Conservation (phyloP, 1,140 invertebrate genomes). For the Scaptomyza hsui region DNA sequence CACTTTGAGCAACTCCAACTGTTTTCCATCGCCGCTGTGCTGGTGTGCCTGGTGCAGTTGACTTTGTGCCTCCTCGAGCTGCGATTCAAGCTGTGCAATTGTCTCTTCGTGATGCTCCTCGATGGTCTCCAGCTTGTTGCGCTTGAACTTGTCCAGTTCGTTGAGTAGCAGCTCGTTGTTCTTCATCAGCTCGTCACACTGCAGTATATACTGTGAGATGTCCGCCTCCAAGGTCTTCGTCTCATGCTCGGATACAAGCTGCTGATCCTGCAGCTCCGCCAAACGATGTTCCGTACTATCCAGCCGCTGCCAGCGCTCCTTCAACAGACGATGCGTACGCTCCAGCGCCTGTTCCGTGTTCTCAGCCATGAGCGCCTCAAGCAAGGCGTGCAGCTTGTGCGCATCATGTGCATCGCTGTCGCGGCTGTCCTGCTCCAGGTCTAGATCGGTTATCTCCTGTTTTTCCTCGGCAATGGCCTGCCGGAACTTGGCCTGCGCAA, state of each 20-base stretch:
- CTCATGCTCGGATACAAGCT: slow-evolving; percentile 82
- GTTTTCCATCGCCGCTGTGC: background rate
- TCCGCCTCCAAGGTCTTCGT: slow-evolving; percentile 86
- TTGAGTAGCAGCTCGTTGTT: slow-evolving; percentile 88
- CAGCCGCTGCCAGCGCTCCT: slow-evolving; percentile 73
- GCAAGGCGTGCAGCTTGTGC: slow-evolving; percentile 56
- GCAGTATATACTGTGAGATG: slow-evolving; percentile 86
- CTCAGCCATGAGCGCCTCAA: slow-evolving; percentile 57
- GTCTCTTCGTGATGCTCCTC: slow-evolving; percentile 88
- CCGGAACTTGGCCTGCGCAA: slow-evolving; percentile 73
- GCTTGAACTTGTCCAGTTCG: slow-evolving; percentile 87
- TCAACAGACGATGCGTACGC: slow-evolving; percentile 75
- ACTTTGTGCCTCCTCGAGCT: slow-evolving; percentile 85
- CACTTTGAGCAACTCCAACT: slow-evolving; percentile 14
- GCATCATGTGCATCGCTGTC: slow-evolving; percentile 72
- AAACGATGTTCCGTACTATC: slow-evolving; percentile 78
- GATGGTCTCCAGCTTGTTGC: slow-evolving; percentile 87
- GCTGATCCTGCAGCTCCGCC: slow-evolving; percentile 66
- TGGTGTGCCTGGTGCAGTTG: slow-evolving; percentile 4
- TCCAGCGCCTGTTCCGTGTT: slow-evolving; percentile 69
- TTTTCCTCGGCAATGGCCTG: slow-evolving; percentile 80
- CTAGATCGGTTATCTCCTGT: slow-evolving; percentile 73
- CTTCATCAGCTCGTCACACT: slow-evolving; percentile 87
- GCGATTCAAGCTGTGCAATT: slow-evolving; percentile 86
- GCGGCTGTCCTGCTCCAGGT: slow-evolving; percentile 59